Evolutionary conservation across 2,888 invertebrate genomes (phyloP).

Genomic region (Arctia plantaginis): DNA sequence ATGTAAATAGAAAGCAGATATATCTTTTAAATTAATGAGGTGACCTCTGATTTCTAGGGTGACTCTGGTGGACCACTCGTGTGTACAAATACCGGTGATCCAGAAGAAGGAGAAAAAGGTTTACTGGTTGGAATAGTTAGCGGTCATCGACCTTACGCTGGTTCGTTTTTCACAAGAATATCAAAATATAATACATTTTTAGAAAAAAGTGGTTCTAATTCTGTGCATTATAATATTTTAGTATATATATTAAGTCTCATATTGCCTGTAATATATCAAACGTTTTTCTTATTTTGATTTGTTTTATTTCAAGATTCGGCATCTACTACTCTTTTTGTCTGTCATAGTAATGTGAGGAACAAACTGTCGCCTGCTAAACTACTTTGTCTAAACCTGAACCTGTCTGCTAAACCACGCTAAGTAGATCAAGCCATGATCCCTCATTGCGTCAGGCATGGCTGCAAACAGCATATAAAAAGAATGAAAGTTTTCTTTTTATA

Average conservation of each 20-base stretch:
- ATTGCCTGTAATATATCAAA: not conserved
- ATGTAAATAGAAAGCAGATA: not conserved
- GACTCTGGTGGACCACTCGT: slow-evolving; percentile 77
- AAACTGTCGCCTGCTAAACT: no score
- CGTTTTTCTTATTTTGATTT: slow-evolving; percentile 8
- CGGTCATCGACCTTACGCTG: slow-evolving; percentile 23
- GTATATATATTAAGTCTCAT: not conserved
- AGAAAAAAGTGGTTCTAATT: not conserved
- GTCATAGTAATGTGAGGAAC: no score
- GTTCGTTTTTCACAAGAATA: slow-evolving; percentile 60
- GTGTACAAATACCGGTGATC: slow-evolving; percentile 59
- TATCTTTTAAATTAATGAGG: not conserved
- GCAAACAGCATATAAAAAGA: no score
- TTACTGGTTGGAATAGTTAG: slow-evolving; percentile 61
- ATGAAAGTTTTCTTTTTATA: no score
- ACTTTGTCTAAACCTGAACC: no score
- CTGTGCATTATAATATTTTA: not conserved
- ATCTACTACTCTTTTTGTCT: no score
- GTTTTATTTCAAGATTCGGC: not conserved
- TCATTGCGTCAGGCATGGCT: no score
- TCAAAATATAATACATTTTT: slow-evolving; percentile 43
- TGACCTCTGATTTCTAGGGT: slow-evolving; percentile 55
- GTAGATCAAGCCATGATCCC: no score
- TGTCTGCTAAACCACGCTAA: no score
- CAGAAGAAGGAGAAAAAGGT: slow-evolving; percentile 54